Evolutionary conservation across 1,140 invertebrate genomes (phyloP).

Genomic region (Holcopasites calliopsidis): DNA sequence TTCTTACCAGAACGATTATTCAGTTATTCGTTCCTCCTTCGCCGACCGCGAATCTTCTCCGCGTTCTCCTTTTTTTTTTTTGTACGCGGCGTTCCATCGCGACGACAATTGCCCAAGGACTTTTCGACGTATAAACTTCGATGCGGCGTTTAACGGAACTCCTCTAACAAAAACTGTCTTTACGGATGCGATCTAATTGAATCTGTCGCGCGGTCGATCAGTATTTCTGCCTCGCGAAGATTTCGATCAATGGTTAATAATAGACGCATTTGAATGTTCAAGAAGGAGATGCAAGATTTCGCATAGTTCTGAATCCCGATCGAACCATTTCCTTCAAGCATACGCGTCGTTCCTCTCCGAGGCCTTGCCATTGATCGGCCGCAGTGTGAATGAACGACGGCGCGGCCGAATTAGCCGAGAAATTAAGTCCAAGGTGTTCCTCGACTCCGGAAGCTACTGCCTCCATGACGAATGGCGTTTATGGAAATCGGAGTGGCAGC

Average conservation of each 20-base stretch:
- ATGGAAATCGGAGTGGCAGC: conserved; percentile 39
- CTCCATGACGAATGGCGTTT: conserved; percentile 47
- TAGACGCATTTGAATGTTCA: no score
- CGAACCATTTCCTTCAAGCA: neutral
- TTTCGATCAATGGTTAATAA: no score
- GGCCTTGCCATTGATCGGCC: conserved; percentile 46
- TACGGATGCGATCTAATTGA: no score
- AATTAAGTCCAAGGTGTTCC: conserved; percentile 47
- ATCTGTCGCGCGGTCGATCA: no score
- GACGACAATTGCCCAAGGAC: neutral
- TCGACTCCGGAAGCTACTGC: conserved; percentile 37
- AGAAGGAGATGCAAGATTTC: neutral
- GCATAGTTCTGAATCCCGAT: neutral
- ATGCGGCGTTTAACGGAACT: neutral
- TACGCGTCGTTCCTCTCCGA: neutral
- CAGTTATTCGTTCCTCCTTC: conserved; percentile 18
- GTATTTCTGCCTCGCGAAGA: no score
- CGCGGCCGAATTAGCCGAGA: conserved; percentile 34
- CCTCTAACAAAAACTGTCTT: no score
- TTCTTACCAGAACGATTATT: conserved; percentile 13
- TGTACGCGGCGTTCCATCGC: neutral
- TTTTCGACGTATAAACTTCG: neutral
- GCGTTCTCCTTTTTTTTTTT: neutral
- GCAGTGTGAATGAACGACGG: conserved; percentile 51
- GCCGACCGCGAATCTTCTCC: neutral